Conservation (phyloP, 2,797 vertebrate species). For the Picus viridis region DNA sequence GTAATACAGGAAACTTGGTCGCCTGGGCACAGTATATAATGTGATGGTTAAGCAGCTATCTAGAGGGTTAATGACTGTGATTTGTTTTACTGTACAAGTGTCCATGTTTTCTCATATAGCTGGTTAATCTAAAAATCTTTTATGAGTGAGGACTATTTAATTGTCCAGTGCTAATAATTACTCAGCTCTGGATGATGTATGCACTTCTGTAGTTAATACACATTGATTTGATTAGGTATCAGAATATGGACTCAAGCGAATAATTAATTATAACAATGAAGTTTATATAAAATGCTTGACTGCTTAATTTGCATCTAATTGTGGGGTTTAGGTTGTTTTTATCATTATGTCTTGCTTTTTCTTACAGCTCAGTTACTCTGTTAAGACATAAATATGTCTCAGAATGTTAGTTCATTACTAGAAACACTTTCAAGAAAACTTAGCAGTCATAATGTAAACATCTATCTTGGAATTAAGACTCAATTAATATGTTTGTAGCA, state of each 20-base stretch:
- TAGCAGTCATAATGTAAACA: constrained; percentile 51
- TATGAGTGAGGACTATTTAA: neutral
- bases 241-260: constrained; percentile 44
- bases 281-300: constrained; percentile 8
- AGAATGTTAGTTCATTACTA: constrained; percentile 19
- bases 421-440: constrained; percentile 53
- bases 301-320: constrained; percentile 42
- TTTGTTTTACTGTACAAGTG: neutral
- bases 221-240: neutral
- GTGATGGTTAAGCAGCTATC: neutral
- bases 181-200: neutral
- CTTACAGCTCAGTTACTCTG: constrained; percentile 32
- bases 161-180: neutral
- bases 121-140: neutral
- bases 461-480: constrained; percentile 62
- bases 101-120: neutral
- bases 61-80: neutral
- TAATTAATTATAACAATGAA: constrained; percentile 57
- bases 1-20: no score
- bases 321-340: constrained; percentile 31
- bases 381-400: constrained; percentile 32
- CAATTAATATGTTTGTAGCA: constrained; percentile 63
- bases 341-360: constrained; percentile 21
- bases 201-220: neutral
- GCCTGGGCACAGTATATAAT: neutral